Conservation (phyloP, 1,140 invertebrate species). For the Platorchestia sp. region DNA sequence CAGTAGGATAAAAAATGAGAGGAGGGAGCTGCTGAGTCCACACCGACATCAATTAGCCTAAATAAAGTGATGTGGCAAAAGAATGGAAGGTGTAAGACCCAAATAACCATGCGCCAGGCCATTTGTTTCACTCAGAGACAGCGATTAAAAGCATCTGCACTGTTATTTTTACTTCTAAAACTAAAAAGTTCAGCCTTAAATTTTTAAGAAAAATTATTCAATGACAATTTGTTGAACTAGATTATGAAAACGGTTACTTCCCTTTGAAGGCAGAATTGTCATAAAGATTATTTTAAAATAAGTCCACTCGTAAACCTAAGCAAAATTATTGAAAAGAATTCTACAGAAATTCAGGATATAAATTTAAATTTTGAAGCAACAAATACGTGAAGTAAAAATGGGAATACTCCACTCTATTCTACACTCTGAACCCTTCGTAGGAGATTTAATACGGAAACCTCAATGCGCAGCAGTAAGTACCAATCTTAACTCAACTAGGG, state of each 20-base stretch:
- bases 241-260: neutral
- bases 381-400: neutral
- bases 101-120: neutral
- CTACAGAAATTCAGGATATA: neutral
- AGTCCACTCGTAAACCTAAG: neutral
- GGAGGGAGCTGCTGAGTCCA: neutral
- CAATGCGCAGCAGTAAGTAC: neutral
- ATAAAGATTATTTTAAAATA: neutral
- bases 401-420: too few species aligned
- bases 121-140: neutral
- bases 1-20: neutral
- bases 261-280: too few species aligned
- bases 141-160: neutral
- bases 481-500: neutral
- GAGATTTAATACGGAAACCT: neutral
- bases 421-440: too few species aligned
- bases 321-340: neutral
- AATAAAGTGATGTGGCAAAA: neutral
- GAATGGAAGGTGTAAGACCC: neutral
- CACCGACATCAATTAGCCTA: neutral
- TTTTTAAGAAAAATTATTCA: neutral
- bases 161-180: neutral
- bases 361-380: neutral
- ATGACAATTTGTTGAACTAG: neutral
- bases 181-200: neutral